These are phyloP conservation scores for Drosophila barbarae DNA, from an alignment of 2,888 invertebrate genomes.

Conservation along the genomic window DNA sequence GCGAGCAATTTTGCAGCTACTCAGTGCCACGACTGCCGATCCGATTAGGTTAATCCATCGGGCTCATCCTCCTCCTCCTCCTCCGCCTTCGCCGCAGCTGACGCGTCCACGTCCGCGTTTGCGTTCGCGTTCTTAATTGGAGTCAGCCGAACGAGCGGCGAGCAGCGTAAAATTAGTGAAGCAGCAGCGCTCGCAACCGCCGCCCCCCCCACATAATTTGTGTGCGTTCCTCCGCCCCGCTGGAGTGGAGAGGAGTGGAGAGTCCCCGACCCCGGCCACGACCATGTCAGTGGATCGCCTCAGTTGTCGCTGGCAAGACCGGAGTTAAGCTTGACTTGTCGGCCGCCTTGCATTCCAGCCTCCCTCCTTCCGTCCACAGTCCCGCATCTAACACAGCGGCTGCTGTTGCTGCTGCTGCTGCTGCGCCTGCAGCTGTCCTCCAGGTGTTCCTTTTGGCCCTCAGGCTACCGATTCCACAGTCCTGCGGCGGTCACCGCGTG, in stretches of 20 bases:
- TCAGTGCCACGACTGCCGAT: conserved; percentile 32
- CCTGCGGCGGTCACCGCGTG: conserved; percentile 6
- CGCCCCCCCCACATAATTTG: not conserved
- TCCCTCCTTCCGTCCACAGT: not conserved
- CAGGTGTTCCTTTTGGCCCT: not conserved
- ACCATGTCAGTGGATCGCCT: conserved; percentile 24
- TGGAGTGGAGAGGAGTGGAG: conserved; percentile 10
- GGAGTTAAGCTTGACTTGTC: conserved; percentile 11
- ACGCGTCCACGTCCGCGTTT: not conserved
- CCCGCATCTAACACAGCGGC: not conserved
- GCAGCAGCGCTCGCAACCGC: not conserved
- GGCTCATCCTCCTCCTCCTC: conserved; percentile 2
- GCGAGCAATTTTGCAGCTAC: conserved; percentile 26
- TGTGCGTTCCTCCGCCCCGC: conserved; percentile 3
- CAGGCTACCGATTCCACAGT: conserved; percentile 3
- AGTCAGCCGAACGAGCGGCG: conserved; percentile 8
- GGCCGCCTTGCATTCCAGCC: conserved; percentile 4
- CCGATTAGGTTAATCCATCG: conserved; percentile 18
- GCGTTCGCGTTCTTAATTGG: conserved; percentile 3
- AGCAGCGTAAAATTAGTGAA: conserved; percentile 5
- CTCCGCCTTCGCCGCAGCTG: conserved; percentile 1
- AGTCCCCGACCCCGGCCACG: not conserved
- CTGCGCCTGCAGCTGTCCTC: conserved; percentile 1
- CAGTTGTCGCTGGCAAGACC: conserved; percentile 23
- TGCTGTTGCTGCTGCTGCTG: not conserved